These are phyloP conservation scores for Erpobdella octoculata DNA, from an alignment of 2,888 invertebrate genomes.

Conservation along the genomic window DNA sequence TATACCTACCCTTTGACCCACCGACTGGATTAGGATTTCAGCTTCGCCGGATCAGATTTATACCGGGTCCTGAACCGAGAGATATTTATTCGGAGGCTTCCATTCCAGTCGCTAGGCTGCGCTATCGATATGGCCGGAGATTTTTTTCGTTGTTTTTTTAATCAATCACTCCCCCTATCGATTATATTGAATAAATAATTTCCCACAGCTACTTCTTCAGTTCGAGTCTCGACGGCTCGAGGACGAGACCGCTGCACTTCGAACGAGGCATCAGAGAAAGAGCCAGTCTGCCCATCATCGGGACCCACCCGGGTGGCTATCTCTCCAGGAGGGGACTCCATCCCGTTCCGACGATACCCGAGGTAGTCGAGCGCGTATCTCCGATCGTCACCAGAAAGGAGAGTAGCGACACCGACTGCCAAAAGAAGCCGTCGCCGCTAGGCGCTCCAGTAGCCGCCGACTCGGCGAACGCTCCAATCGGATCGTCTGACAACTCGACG, in stretches of 20 bases:
- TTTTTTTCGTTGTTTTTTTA: too few species aligned
- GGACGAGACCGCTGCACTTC: neutral
- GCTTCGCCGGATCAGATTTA: too few species aligned
- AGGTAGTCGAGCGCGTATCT: slow-evolving; percentile 5
- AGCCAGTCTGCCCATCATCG: slow-evolving; percentile 14
- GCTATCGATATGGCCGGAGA: too few species aligned
- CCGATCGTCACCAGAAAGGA: neutral
- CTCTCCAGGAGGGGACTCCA: neutral
- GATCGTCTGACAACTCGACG: neutral
- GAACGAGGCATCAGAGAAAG: neutral
- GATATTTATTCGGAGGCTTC: too few species aligned
- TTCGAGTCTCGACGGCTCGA: neutral
- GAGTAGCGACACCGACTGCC: neutral
- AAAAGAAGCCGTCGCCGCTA: neutral
- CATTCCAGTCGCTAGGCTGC: too few species aligned
- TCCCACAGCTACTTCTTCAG: neutral
- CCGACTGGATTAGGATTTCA: too few species aligned
- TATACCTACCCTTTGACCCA: too few species aligned
- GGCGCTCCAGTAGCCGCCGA: neutral
- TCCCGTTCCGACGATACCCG: slow-evolving; percentile 16
- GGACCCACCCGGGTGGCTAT: slow-evolving; percentile 12
- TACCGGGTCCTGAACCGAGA: too few species aligned
- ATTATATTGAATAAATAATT: neutral
- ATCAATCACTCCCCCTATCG: too few species aligned
- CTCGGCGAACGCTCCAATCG: neutral